Percentiles rank a stretch among this genome's conserved stretches.
phyloP scores from a whole-genome alignment of 2,113 vertebrate genomes.

The Haemorhous mexicanus region DNA sequence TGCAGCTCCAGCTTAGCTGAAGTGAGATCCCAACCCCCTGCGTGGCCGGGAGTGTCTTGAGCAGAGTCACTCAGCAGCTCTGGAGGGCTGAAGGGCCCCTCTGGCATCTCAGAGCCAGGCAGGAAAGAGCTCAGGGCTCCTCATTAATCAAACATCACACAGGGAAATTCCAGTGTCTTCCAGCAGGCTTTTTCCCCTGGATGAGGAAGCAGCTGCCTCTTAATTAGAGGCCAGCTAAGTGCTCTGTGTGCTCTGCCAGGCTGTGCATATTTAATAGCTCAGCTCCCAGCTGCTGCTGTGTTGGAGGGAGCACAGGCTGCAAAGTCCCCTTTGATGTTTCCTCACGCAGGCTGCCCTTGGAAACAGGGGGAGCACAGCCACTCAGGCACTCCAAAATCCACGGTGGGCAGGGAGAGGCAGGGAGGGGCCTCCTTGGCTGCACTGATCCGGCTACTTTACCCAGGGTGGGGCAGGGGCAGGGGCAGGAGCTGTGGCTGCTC shows the following conservation, averaged over 20 bases:
- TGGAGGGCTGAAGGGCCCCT: neutral
- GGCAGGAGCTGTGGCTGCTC: neutral
- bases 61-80: neutral
- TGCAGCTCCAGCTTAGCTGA: neutral
- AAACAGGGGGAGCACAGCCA: neutral
- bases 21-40: neutral
- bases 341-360: neutral
- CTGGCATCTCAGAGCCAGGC: neutral
- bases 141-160: neutral
- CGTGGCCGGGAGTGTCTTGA: neutral
- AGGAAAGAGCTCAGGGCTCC: neutral
- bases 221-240: constrained; percentile 44
- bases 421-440: neutral
- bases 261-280: constrained; percentile 30
- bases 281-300: constrained; percentile 4
- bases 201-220: constrained; percentile 41
- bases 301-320: neutral
- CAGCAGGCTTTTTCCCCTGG: neutral
- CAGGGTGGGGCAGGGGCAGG: neutral
- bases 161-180: neutral
- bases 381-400: neutral
- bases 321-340: constrained; percentile 41
- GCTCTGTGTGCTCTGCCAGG: neutral
- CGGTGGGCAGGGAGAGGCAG: neutral
- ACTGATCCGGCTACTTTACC: neutral